Base-by-base conservation (phyloP, 1,140 invertebrate genomes). In the Cotesia vestalis region DNA sequence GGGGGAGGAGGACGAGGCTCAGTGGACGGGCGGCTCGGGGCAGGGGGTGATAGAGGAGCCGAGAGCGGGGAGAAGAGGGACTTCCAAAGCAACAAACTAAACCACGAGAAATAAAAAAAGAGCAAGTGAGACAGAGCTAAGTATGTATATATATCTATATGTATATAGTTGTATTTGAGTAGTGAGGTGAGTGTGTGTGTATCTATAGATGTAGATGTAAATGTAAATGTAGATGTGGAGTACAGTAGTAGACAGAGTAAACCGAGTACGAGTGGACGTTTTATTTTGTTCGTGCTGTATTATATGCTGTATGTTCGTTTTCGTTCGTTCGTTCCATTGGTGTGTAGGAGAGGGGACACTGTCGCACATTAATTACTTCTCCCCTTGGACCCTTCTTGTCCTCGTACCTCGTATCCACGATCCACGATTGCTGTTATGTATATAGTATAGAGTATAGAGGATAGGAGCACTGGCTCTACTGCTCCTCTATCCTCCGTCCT, bases 321-420 rank as follows among this genome's bases (percentile, higher is more conserved):
- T 6, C 40, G 40, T 46, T 46, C 40, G 40, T 46, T 46, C 40
- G 8, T 46, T 46, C 40, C 40, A 46, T 46, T 46, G 40, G 59
- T 12, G 11, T 27, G 59, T 27, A 61, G 46, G 59, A 52, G 66
- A 68, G 68, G 67, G 63, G 72, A 69, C 66, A 73, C 72, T 73
- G 72, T 73, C 72, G 72, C 67, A 73, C 72, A 73, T 73, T 73
- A 73, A 73, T 73, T 73, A 73, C 72, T 73, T 73, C 67, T 73
- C 72, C 72, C 66, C 66, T 73, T 61, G 67, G 40, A 20, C 52
- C 62, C 35, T 46, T 59, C 35, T 46, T 59, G 11, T 34, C 52
- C 40, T 36, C 62, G 6, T 51, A 11, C 71, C 63, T 36, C 36
- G 14, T 59, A 20, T 55, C 34, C 55, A 14, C 12, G 34, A 4